Conservation (phyloP, 2,888 invertebrate genomes). For the Xylota segnis region DNA sequence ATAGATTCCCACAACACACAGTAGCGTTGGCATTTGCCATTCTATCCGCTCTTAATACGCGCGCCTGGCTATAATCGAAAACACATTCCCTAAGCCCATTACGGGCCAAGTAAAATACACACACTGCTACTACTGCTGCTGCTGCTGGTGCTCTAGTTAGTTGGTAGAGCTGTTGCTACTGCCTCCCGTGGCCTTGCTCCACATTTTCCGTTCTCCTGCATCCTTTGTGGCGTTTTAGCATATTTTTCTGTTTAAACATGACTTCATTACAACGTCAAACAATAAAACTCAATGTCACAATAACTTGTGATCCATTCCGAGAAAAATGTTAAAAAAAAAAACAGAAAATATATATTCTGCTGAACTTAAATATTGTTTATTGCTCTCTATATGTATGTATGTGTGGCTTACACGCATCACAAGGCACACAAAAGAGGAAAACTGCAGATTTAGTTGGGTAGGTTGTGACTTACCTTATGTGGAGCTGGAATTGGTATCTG, state of each 20-base stretch:
- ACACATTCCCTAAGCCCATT: slow-evolving; percentile 66
- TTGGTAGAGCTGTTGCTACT: slow-evolving; percentile 23
- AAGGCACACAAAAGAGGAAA: background rate
- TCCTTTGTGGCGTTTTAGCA: slow-evolving; percentile 52
- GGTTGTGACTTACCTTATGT: background rate
- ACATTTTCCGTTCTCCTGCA: slow-evolving; percentile 66
- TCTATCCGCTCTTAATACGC: slow-evolving; percentile 54
- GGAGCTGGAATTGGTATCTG: too few species aligned
- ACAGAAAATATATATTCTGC: slow-evolving; percentile 23
- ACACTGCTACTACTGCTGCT: slow-evolving; percentile 7
- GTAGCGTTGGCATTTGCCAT: slow-evolving; percentile 33
- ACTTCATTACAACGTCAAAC: slow-evolving; percentile 73
- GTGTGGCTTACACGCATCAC: slow-evolving; percentile 11
- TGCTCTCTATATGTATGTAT: slow-evolving; percentile 16
- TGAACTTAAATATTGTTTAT: slow-evolving; percentile 66
- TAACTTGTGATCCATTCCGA: slow-evolving; percentile 69
- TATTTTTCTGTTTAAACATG: slow-evolving; percentile 51
- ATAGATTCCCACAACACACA: slow-evolving; percentile 28
- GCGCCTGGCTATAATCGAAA: slow-evolving; percentile 65
- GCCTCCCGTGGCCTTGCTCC: slow-evolving; percentile 62
- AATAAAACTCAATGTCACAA: slow-evolving; percentile 75
- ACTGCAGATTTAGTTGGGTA: background rate
- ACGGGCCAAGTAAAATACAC: slow-evolving; percentile 57
- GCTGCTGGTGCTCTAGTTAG: slow-evolving; percentile 7
- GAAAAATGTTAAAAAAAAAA: background rate